Conservation (phyloP, 2,888 invertebrate genomes). For the Scaptomyza flava region DNA sequence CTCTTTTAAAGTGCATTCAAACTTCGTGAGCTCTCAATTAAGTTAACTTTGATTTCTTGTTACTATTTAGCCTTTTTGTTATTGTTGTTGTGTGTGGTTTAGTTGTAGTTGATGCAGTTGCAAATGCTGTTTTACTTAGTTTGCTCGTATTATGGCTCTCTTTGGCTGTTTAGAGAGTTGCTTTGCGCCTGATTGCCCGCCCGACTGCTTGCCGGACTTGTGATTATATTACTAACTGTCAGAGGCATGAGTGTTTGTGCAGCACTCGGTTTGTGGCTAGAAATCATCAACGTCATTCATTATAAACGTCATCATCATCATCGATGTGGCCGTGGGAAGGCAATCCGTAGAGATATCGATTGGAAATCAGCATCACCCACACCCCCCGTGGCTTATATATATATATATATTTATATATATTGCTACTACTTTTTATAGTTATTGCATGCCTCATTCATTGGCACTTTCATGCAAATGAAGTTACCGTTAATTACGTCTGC, state of each 20-base stretch:
- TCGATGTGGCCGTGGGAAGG: constrained; percentile 60
- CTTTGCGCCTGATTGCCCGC: constrained; percentile 35
- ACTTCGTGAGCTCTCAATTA: constrained; percentile 22
- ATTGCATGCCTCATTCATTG: constrained; percentile 55
- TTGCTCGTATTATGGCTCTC: constrained; percentile 69
- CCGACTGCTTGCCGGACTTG: constrained; percentile 33
- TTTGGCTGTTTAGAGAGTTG: constrained; percentile 69
- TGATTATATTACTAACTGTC: constrained; percentile 66
- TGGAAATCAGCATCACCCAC: constrained; percentile 38
- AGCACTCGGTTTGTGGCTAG: constrained; percentile 30
- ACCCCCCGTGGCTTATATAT: constrained; percentile 7
- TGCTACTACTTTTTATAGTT: constrained; percentile 21
- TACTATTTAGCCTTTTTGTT: constrained; percentile 37
- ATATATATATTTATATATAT: not conserved
- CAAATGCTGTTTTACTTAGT: constrained; percentile 60
- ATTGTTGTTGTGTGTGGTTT: constrained; percentile 25
- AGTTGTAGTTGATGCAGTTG: constrained; percentile 45
- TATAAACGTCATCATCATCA: constrained; percentile 18
- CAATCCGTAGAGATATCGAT: constrained; percentile 43
- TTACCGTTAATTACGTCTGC: constrained; percentile 65
- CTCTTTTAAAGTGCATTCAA: constrained; percentile 38
- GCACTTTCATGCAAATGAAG: constrained; percentile 68
- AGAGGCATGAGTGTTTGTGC: constrained; percentile 19
- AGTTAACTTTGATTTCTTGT: constrained; percentile 44
- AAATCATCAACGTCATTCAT: constrained; percentile 33